Percentiles rank a stretch among this genome's conserved stretches.
Evolutionary conservation across 23 tunicate species (phyloP).

Genomic region (Styela plicata): DNA sequence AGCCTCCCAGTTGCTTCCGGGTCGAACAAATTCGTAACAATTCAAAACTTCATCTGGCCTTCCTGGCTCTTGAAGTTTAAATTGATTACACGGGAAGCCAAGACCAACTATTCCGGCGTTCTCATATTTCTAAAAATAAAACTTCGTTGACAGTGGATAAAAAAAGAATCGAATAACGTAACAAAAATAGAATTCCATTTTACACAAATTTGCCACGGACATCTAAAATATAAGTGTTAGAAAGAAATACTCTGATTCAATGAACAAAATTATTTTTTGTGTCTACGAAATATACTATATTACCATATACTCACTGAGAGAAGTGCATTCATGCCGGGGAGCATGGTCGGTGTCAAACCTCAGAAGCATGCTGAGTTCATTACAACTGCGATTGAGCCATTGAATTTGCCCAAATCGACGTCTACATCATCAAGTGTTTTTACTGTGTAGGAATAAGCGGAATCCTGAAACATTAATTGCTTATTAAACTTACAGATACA

Average conservation of each 20-base stretch:
- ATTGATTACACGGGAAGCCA: constrained; percentile 51
- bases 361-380: constrained; percentile 67
- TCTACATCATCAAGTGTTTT: not conserved
- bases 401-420: constrained; percentile 23
- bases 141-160: too few relatives aligned
- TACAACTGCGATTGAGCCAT: constrained; percentile 32
- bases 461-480: constrained; percentile 8
- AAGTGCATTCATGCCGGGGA: constrained; percentile 61
- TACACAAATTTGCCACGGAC: not conserved
- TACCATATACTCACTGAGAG: constrained; percentile 23
- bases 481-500: too few relatives aligned
- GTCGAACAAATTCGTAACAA: constrained; percentile 39
- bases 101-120: constrained; percentile 22
- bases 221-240: too few relatives aligned
- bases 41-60: constrained; percentile 18
- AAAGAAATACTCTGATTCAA: too few relatives aligned
- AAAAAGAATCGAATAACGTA: too few relatives aligned
- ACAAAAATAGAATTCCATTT: not conserved
- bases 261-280: too few relatives aligned
- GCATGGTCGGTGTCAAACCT: constrained; percentile 46
- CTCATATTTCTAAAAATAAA: constrained; percentile 6
- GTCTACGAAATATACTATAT: too few relatives aligned
- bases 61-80: constrained; percentile 48
- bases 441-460: constrained; percentile 13
- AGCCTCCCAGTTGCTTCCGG: constrained; percentile 33